phyloP scores from a whole-genome alignment of 2,113 vertebrate genomes.

The Sinosuthora webbiana region DNA sequence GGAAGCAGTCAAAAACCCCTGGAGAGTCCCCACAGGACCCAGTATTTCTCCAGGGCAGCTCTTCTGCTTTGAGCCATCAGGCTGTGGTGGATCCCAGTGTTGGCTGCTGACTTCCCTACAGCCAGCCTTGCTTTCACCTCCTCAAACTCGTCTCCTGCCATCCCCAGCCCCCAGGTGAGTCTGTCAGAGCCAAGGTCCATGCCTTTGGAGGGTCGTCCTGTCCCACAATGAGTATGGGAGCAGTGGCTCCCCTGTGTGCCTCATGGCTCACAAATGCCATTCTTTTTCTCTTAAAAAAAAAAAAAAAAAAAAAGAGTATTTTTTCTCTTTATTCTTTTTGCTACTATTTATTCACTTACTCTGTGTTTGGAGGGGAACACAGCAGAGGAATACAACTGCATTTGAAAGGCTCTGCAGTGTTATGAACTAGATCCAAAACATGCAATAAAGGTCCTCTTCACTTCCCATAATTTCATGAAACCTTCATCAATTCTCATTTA shows the following conservation, averaged over 20 bases:
- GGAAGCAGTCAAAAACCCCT: background rate
- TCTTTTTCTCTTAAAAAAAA: background rate
- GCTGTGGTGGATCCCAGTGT: fast-evolving
- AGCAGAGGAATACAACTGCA: background rate
- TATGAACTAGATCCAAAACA: background rate
- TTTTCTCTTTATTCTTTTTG: background rate
- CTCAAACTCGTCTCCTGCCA: background rate
- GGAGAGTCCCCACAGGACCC: fast-evolving
- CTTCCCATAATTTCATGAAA: background rate
- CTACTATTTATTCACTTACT: background rate
- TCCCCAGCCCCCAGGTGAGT: background rate
- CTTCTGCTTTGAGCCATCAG: background rate
- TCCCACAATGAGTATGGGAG: background rate
- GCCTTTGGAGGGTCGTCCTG: background rate
- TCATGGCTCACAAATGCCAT: background rate
- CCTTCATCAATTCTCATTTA: background rate
- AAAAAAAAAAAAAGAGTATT: fast-evolving
- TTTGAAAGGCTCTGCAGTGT: background rate
- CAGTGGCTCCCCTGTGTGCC: background rate
- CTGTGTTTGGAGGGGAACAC: background rate
- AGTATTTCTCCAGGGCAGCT: background rate
- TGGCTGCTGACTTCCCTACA: background rate
- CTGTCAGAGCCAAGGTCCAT: background rate
- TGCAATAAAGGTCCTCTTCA: background rate
- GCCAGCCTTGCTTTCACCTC: background rate